These are phyloP conservation scores for Rousettus madagascariensis DNA, from an alignment of 2,797 vertebrate genomes.

Conservation along the genomic window DNA sequence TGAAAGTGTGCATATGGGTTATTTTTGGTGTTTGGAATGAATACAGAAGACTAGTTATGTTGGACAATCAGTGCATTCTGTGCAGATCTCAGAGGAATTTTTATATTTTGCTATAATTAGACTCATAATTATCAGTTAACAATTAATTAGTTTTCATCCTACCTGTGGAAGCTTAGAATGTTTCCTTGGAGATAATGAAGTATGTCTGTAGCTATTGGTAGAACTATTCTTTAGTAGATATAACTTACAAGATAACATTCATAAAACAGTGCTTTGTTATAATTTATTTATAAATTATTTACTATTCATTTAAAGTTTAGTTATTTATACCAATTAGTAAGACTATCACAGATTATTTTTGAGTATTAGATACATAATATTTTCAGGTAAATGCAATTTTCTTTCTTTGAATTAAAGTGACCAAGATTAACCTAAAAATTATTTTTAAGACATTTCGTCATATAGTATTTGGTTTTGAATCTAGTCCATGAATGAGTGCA, in stretches of 20 bases:
- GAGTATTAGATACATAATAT: not conserved
- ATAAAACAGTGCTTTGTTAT: not conserved
- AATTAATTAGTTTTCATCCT: not conserved
- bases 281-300: slow-evolving; percentile 15
- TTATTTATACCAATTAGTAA: not conserved
- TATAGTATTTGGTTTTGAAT: not conserved
- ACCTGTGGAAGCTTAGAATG: not conserved
- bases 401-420: slow-evolving; percentile 5
- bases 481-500: not conserved
- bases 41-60: not conserved
- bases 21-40: slow-evolving; percentile 31
- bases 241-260: not conserved
- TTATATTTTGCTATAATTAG: not conserved
- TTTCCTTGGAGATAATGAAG: not conserved
- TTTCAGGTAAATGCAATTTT: not conserved
- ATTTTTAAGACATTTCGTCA: not conserved
- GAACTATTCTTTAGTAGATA: not conserved
- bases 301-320: not conserved
- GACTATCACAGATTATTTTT: not conserved
- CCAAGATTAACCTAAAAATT: not conserved
- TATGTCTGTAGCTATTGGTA: not conserved
- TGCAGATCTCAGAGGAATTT: slow-evolving; percentile 9
- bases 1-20: not conserved
- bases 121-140: not conserved
- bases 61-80: not conserved